A percentile compares a stretch with the other conserved stretches of the same genome.
Conservation (phyloP, 2,113 vertebrate species). For the Heterochromis multidens region DNA sequence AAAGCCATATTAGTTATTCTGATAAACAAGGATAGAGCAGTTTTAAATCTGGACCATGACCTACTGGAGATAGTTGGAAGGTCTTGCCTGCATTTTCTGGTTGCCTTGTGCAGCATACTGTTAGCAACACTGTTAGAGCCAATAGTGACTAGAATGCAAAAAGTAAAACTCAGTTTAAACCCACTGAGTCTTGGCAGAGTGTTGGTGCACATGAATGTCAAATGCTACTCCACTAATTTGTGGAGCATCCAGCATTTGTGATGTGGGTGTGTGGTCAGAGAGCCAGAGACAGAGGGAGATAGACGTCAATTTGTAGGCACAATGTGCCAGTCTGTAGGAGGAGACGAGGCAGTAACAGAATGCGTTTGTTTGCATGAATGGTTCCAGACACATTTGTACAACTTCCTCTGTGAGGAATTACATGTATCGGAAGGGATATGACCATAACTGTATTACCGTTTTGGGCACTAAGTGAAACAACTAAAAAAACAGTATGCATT, state of each 20-base stretch:
- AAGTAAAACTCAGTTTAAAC: neutral
- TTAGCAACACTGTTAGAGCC: neutral
- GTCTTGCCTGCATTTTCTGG: constrained; percentile 1
- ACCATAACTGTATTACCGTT: neutral
- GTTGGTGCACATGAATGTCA: neutral
- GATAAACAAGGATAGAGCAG: neutral
- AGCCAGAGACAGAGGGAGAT: neutral
- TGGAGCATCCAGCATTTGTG: neutral
- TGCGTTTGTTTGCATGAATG: neutral
- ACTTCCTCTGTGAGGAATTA: neutral
- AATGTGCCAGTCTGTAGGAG: constrained; percentile 20
- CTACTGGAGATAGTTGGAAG: neutral
- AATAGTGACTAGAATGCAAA: neutral
- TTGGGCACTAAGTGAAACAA: neutral
- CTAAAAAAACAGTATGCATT: neutral
- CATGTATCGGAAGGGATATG: neutral
- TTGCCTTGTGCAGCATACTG: neutral
- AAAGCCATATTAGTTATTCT: neutral
- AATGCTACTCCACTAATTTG: neutral
- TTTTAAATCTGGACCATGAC: neutral
- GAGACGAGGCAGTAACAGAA: constrained; percentile 2
- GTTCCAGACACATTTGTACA: neutral
- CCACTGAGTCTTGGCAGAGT: neutral
- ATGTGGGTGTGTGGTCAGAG: constrained; percentile 1
- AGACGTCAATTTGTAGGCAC: constrained; percentile 25